Conservation (phyloP, 2,888 invertebrate genomes). For the Mythimna lalbum region DNA sequence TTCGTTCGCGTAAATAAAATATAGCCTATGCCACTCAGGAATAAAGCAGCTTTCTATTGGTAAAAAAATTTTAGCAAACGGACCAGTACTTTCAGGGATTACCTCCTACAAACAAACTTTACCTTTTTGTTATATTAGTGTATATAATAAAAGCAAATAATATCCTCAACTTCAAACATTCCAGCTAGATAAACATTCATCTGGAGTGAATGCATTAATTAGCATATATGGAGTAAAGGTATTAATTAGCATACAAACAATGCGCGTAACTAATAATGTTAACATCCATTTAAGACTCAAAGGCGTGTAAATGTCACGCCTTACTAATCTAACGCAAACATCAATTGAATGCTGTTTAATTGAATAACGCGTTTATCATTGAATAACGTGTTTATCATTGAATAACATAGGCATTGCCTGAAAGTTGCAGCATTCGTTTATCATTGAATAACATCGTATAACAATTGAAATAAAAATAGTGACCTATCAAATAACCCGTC, state of each 20-base stretch:
- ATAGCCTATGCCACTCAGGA: no score
- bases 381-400: no score
- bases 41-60: no score
- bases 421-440: background rate
- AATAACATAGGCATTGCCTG: background rate
- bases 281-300: conserved; percentile 26
- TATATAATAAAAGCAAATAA: conserved; percentile 23
- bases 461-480: background rate
- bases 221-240: conserved; percentile 23
- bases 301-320: conserved; percentile 10
- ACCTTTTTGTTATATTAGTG: no score
- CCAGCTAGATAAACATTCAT: conserved; percentile 26
- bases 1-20: no score
- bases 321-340: conserved; percentile 1
- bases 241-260: conserved; percentile 44
- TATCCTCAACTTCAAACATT: conserved; percentile 26
- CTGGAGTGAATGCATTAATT: conserved; percentile 39
- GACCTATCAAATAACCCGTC: background rate
- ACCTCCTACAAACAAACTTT: no score
- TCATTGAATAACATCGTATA: background rate
- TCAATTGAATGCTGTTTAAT: background rate
- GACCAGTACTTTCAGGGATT: no score
- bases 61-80: no score
- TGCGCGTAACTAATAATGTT: conserved; percentile 36
- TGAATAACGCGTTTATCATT: background rate